Conservation (phyloP, 2,113 vertebrate genomes). For the Corythoichthys haematopterus region DNA sequence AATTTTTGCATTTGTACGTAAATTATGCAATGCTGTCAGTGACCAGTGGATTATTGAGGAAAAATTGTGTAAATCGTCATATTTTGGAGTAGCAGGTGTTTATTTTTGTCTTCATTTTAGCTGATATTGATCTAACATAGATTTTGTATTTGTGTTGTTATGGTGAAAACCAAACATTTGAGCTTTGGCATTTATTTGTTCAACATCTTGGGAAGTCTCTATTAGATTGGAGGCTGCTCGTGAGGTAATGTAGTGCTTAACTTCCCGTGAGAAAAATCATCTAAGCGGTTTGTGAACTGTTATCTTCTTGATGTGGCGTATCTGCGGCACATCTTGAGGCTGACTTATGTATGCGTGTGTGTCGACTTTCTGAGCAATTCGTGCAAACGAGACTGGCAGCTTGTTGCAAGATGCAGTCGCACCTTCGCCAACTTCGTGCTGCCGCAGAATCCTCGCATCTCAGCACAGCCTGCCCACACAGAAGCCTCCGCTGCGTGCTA, state of each 20-base stretch:
- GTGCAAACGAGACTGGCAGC: constrained; percentile 38
- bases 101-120: no score
- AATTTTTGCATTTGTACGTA: no score
- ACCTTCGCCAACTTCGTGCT: constrained; percentile 16
- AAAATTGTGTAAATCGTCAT: no score
- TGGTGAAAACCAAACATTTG: neutral
- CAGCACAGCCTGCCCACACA: constrained; percentile 19
- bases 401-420: constrained; percentile 25
- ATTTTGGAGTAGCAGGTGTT: no score
- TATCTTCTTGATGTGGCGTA: constrained; percentile 4
- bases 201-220: neutral
- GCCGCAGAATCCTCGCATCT: constrained; percentile 38
- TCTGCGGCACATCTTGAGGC: constrained; percentile 12
- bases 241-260: neutral
- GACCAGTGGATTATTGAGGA: no score
- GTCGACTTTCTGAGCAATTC: constrained; percentile 26
- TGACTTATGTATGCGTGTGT: constrained; percentile 13
- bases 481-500: constrained; percentile 9
- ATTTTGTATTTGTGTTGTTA: no score
- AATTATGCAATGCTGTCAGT: no score
- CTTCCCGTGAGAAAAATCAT: neutral
- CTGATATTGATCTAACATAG: no score
- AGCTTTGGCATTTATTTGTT: neutral
- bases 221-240: neutral
- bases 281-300: neutral